Conservation (phyloP, 2,888 invertebrate species). For the Crossocerus cetratus region DNA sequence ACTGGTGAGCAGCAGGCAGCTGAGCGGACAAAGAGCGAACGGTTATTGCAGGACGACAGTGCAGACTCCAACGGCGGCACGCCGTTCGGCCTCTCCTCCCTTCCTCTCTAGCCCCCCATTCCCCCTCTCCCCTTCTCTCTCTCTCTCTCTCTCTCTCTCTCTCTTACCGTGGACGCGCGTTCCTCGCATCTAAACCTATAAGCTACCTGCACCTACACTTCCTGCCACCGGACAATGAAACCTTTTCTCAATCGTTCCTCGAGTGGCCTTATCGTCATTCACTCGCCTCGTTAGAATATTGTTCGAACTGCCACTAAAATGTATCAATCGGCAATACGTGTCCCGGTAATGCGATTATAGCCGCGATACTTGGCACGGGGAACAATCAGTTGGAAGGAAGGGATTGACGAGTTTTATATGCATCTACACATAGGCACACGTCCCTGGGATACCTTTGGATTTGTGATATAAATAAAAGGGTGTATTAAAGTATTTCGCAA, state of each 20-base stretch:
- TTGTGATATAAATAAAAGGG: no score
- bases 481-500: not conserved
- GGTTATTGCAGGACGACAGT: slow-evolving; percentile 73
- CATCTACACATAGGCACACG: no score
- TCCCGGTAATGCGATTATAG: no score
- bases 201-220: slow-evolving; percentile 57
- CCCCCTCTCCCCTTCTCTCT: slow-evolving; percentile 42
- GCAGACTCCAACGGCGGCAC: slow-evolving; percentile 60
- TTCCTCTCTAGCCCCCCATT: slow-evolving; percentile 20
- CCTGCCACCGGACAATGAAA: slow-evolving; percentile 48
- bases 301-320: no score
- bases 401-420: no score
- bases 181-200: slow-evolving; percentile 55
- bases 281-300: slow-evolving; percentile 3
- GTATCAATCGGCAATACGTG: no score
- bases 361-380: no score
- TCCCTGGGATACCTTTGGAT: no score
- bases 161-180: slow-evolving; percentile 10
- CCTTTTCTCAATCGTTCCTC: slow-evolving; percentile 36
- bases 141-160: slow-evolving; percentile 5
- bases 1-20: slow-evolving; percentile 73
- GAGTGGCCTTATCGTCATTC: slow-evolving; percentile 10
- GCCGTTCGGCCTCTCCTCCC: slow-evolving; percentile 46
- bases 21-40: slow-evolving; percentile 76
- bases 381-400: no score